These are phyloP conservation scores for Cephus rjabovi DNA, from an alignment of 2,888 invertebrate genomes.

Conservation along the genomic window DNA sequence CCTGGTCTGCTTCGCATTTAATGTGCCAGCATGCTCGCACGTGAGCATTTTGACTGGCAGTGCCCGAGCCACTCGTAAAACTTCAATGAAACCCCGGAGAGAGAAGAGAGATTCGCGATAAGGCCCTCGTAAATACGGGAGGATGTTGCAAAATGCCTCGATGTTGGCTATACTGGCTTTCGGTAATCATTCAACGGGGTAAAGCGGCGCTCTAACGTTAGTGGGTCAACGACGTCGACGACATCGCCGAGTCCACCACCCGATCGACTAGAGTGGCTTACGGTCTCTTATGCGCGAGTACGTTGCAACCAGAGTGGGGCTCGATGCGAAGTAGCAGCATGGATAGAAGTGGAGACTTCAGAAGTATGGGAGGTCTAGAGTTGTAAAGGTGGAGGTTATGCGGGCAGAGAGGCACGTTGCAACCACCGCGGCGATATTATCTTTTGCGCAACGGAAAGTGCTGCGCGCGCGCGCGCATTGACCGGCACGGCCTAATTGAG, in stretches of 20 bases:
- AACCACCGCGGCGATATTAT: conserved; percentile 32
- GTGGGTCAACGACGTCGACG: conserved; percentile 1
- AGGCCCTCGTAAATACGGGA: background rate
- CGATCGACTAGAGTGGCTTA: background rate
- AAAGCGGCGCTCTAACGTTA: background rate
- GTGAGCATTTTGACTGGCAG: background rate
- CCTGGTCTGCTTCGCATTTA: background rate
- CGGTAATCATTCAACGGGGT: background rate
- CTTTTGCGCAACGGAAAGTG: conserved; percentile 42
- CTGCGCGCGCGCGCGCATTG: background rate
- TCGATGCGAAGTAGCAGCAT: background rate
- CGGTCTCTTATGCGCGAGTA: background rate
- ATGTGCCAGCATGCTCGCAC: background rate
- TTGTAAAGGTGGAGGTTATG: conserved; percentile 34
- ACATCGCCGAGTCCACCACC: background rate
- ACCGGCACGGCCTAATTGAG: background rate
- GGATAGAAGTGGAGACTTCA: background rate
- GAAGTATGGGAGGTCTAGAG: background rate
- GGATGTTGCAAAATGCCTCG: background rate
- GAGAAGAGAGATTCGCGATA: background rate
- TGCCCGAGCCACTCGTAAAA: background rate
- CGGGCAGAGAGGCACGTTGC: conserved; percentile 34
- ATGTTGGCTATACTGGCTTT: background rate
- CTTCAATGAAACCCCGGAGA: background rate
- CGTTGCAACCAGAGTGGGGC: background rate